Evolutionary conservation across 2,113 vertebrate species (phyloP).

Genomic region (Hippocampus mohnikei): DNA sequence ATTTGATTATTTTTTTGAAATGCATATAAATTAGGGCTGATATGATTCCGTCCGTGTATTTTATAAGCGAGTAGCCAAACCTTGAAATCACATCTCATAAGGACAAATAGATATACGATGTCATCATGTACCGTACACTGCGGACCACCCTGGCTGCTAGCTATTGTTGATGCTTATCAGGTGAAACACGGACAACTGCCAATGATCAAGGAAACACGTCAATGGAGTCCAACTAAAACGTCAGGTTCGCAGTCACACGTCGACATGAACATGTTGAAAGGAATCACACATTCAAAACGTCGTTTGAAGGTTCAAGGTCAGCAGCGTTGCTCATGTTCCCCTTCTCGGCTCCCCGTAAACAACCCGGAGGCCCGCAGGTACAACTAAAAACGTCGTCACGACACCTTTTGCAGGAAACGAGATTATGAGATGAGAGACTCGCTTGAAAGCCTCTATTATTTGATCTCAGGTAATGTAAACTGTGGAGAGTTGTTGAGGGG

Average conservation of each 20-base stretch:
- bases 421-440: neutral
- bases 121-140: too few relatives aligned
- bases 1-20: too few relatives aligned
- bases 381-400: neutral
- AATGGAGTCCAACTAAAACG: neutral
- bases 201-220: neutral
- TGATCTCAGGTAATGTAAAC: neutral
- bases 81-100: too few relatives aligned
- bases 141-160: too few relatives aligned
- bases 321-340: neutral
- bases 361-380: neutral
- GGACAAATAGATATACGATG: too few relatives aligned
- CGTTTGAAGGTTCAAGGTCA: neutral
- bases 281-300: neutral
- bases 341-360: neutral
- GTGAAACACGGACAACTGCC: neutral
- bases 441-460: neutral
- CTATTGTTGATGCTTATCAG: too few relatives aligned
- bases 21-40: too few relatives aligned
- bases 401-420: neutral
- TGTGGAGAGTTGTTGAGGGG: neutral
- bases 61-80: too few relatives aligned
- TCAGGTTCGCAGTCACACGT: neutral
- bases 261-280: neutral
- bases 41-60: too few relatives aligned